phyloP scores from a whole-genome alignment of 2,113 vertebrate genomes.

The Hyperoodon ampullatus region DNA sequence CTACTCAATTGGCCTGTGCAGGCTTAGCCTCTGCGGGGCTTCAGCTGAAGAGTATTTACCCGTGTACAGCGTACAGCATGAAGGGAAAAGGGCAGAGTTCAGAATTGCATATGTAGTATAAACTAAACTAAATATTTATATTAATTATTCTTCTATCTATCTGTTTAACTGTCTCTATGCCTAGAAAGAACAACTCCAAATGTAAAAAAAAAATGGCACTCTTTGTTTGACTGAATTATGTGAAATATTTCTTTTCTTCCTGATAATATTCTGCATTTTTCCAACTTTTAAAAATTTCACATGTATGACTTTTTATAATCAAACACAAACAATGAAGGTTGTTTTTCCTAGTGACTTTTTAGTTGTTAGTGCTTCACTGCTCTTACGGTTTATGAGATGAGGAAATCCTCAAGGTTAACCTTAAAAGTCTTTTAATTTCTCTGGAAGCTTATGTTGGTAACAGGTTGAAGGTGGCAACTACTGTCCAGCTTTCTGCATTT shows the following conservation, averaged over 20 bases:
- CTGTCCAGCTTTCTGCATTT: neutral
- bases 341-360: neutral
- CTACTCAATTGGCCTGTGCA: neutral
- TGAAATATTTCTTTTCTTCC: neutral
- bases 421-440: neutral
- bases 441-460: neutral
- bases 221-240: neutral
- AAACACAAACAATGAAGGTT: neutral
- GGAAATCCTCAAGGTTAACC: neutral
- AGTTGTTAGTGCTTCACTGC: neutral
- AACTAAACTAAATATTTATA: neutral
- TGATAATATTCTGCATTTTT: neutral
- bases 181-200: neutral
- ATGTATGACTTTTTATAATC: neutral
- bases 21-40: fast-evolving
- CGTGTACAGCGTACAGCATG: fast-evolving
- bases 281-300: neutral
- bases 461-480: no score
- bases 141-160: neutral
- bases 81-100: neutral
- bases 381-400: neutral
- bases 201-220: neutral
- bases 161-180: neutral
- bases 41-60: no score
- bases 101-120: neutral